These are phyloP conservation scores for Pyrrhura leucotis DNA, from an alignment of 2,797 vertebrate species.

Conservation along the genomic window DNA sequence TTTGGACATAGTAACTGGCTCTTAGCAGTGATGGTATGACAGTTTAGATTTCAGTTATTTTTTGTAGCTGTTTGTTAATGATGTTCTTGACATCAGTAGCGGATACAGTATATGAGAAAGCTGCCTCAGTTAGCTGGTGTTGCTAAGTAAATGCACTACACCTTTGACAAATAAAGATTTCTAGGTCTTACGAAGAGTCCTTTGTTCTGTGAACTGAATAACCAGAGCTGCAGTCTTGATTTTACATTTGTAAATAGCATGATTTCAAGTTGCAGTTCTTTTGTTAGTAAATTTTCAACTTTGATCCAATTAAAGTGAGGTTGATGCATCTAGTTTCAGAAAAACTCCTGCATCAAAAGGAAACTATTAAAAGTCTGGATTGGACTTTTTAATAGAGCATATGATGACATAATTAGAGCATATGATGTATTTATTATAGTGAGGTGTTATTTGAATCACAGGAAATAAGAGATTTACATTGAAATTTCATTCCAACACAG, in stretches of 20 bases:
- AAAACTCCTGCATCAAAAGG: background rate
- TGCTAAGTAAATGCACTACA: conserved; percentile 3
- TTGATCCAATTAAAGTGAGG: background rate
- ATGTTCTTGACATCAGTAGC: background rate
- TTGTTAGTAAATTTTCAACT: background rate
- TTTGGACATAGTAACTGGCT: background rate
- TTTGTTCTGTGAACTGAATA: conserved; percentile 34
- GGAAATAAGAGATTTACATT: background rate
- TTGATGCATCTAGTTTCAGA: background rate
- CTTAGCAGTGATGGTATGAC: background rate
- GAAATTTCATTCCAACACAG: background rate
- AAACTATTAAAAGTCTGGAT: background rate
- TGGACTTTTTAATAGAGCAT: background rate
- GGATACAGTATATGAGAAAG: background rate
- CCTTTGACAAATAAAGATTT: conserved; percentile 55
- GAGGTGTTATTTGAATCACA: background rate
- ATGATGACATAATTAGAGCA: background rate
- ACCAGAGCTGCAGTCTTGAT: background rate
- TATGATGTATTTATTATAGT: background rate
- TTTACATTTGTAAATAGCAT: background rate
- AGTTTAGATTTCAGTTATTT: background rate
- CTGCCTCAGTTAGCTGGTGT: background rate
- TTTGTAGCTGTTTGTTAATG: background rate
- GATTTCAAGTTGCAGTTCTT: background rate
- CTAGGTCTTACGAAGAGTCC: background rate